A percentile compares a stretch with the other conserved stretches of the same genome.
phyloP scores from a whole-genome alignment of 2,113 vertebrate genomes.

The Cinclus cinclus region DNA sequence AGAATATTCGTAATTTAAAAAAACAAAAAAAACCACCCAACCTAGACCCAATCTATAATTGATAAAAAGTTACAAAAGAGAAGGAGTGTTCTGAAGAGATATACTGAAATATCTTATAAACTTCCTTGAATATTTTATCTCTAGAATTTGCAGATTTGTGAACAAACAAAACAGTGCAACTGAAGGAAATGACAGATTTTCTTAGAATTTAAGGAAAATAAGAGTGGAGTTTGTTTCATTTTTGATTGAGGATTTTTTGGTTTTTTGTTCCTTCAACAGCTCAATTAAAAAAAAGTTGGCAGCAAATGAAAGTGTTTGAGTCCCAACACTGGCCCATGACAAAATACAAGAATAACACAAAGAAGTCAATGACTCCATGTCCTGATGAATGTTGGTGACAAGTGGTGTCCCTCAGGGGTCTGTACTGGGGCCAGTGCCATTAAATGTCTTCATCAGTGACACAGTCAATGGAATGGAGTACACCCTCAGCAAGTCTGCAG shows the following conservation, averaged over 20 bases:
- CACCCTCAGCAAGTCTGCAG: background rate
- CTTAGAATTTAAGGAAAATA: background rate
- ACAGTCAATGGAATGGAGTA: background rate
- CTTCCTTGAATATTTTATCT: background rate
- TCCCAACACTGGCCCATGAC: background rate
- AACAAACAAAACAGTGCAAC: background rate
- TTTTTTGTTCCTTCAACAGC: background rate
- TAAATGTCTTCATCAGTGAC: background rate
- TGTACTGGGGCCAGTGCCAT: background rate
- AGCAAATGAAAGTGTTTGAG: background rate
- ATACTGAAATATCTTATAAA: background rate
- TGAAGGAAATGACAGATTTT: background rate
- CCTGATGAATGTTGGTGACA: background rate
- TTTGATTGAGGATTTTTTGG: background rate
- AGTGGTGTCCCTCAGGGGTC: background rate
- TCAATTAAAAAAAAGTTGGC: background rate
- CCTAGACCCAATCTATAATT: background rate
- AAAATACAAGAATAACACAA: background rate
- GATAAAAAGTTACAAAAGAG: background rate
- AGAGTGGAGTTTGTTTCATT: background rate
- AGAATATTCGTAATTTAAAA: conserved; percentile 7
- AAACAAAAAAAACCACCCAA: background rate
- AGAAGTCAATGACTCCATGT: background rate
- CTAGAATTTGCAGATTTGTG: background rate
- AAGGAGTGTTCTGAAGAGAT: background rate